Base-by-base conservation (phyloP, 2,113 vertebrate species). In the Eudyptes chrysolophus region DNA sequence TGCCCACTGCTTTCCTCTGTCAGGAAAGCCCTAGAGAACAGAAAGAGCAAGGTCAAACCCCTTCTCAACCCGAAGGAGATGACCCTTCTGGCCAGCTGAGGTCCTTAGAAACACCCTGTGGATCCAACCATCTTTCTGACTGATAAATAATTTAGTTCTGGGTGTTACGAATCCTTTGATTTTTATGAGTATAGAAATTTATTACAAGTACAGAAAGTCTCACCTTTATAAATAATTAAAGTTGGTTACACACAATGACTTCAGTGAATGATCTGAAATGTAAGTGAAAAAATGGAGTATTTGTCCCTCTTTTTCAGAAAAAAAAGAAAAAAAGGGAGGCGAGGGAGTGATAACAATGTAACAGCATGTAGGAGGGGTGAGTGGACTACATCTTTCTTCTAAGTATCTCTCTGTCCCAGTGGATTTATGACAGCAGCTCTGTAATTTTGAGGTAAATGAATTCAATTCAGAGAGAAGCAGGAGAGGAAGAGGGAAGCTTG, bases 171-270 rank as follows among this genome's bases (percentile, higher is more conserved):
- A 87, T 90, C 77, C 52, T 42, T 70, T 24, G 52, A 27, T 87
- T 93, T 92, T 90, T 92, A 93, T 92, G 79, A 93, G 78, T 71
- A 86, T 25, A 92, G 24, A 84, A 74, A 94, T 92, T 94, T 96
- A 95, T 95, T 92, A 90, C 90, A 51, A 96, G 94, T 77, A 88
- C 85, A 90, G 78, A 74, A 96, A 94, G 78, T 84, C 71, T 96
- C 85, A 89, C 93, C 92, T 97, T 90, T 92, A 95, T 97, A 84
- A 94, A 97, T 96, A 92, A 93, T 96, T 94, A 51, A 96, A 77
- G 62, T 10, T 93, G 75, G 94, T 94, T 96, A 95, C 90, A 96
- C 71, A 93, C 48, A 70, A 90, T 27, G 49, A 85, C 89, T 93
- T 89, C 11, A 65, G 94, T 6, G 54, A 95, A 86, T 88, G 46